phyloP scores from a whole-genome alignment of 2,113 vertebrate genomes.

The Puma concolor region DNA sequence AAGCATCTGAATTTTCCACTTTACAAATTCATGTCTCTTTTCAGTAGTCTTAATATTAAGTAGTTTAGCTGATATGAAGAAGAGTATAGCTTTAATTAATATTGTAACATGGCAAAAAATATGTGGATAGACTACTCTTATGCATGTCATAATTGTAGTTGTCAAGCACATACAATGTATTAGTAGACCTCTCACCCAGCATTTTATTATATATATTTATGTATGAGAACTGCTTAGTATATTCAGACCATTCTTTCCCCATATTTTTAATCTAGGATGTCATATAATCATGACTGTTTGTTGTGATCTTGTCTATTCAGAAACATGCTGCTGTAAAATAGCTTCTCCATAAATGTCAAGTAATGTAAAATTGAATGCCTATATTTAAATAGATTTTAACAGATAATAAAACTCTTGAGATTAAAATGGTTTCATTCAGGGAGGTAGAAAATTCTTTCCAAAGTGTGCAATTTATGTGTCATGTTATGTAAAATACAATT shows the following conservation, averaged over 20 bases:
- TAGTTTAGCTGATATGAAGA: background rate
- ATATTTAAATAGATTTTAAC: slow-evolving; percentile 87
- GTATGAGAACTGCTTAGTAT: slow-evolving; percentile 64
- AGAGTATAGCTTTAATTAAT: background rate
- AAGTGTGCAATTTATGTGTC: slow-evolving; percentile 85
- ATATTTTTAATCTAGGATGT: slow-evolving; percentile 74
- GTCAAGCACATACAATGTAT: background rate
- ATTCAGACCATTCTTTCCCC: slow-evolving; percentile 71
- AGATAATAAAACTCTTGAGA: slow-evolving; percentile 86
- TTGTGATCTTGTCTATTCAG: slow-evolving; percentile 83
- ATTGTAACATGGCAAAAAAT: background rate
- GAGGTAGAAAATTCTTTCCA: slow-evolving; percentile 82
- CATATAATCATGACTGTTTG: slow-evolving; percentile 82
- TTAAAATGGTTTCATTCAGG: slow-evolving; percentile 85
- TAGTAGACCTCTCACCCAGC: slow-evolving; percentile 1
- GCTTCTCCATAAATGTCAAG: slow-evolving; percentile 84
- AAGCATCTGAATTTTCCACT: background rate
- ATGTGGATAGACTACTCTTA: background rate
- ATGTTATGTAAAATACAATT: slow-evolving; percentile 84
- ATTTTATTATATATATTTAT: slow-evolving; percentile 68
- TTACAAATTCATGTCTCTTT: background rate
- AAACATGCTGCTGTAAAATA: slow-evolving; percentile 81
- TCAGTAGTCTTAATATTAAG: background rate
- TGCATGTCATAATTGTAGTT: background rate
- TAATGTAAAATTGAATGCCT: slow-evolving; percentile 83